Evolutionary conservation across 2,888 invertebrate genomes (phyloP), one percentile per base, ranked within the genome.

Genomic region (Antheraea yamamai): DNA sequence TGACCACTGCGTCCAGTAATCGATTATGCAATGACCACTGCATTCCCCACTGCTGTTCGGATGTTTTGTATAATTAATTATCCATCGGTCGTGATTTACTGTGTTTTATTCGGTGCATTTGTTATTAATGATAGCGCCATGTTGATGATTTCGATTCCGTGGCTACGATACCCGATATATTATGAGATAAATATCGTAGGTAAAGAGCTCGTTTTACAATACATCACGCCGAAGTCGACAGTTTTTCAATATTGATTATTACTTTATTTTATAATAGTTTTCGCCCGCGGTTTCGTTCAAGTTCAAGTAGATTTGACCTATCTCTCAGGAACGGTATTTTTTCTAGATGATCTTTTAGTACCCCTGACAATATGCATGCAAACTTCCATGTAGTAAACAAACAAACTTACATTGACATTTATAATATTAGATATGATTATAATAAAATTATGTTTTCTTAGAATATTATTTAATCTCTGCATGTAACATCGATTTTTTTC

Each of bases 1-100:
- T 74, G 81, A 79, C 81, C 79, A 80, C 79, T 77, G 76, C 47
- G 10, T 47, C 47, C 55, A 73, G 20, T 23, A 52, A 75, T 74
- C 72, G 75, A 78, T 79, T 79, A 78, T 78, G 79, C 75, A 81
- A 81, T 77, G 74, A 26, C 10, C 39, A 39, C 39, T 70, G 39
- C 70, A 70, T 70, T 39, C 55, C 72, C 20, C 47, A 75, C 39
- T 61, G 58, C 30, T 72, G 74, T 26, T 72, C 74, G 20, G 61
- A 61, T 30, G 61, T 52, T 47, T 47, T 70, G 18, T 7, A 72
- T 58, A 71, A 61, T 61, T 71, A 72, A 75, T 75, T 75, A 72
- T 51, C 39, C 8, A n/a, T 47, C 74, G 71, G 61, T 58, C 39
- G 61, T 72, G 61, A 75, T 75, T 75, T 75, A 75, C 74, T 75